Conservation (phyloP, 2,888 invertebrate genomes). For the Branchipolynoe longqiensis region DNA sequence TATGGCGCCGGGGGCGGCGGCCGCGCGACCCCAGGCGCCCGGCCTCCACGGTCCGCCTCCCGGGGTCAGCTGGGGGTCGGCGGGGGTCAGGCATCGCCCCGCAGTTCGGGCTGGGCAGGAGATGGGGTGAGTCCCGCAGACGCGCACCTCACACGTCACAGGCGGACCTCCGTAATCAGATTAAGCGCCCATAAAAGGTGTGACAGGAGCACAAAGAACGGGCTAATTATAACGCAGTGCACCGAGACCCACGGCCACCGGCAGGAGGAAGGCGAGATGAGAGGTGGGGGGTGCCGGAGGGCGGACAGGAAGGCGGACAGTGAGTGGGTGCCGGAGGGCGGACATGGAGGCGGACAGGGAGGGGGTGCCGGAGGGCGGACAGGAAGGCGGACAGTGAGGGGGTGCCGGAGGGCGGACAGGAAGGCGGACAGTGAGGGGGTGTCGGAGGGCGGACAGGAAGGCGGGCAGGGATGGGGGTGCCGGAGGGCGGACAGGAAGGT, state of each 20-base stretch:
- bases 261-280: neutral
- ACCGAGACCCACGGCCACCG: neutral
- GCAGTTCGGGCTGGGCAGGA: neutral
- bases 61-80: slow-evolving; percentile 23
- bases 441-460: too few species aligned
- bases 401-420: too few species aligned
- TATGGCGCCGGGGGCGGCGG: neutral
- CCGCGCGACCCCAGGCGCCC: slow-evolving; percentile 1
- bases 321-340: neutral
- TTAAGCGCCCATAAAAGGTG: slow-evolving; percentile 40
- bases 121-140: neutral
- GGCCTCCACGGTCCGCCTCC: slow-evolving; percentile 31
- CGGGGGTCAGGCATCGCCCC: neutral
- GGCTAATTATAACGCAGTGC: slow-evolving; percentile 30
- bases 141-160: slow-evolving; percentile 18
- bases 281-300: neutral
- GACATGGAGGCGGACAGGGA: neutral
- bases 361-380: neutral
- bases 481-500: too few species aligned
- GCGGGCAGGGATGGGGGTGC: too few species aligned
- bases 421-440: too few species aligned
- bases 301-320: neutral
- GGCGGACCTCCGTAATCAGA: slow-evolving; percentile 22
- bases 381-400: too few species aligned
- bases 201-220: slow-evolving; percentile 41